Evolutionary conservation across 1,140 invertebrate genomes (phyloP).

Genomic region (Asbolus verrucosus): DNA sequence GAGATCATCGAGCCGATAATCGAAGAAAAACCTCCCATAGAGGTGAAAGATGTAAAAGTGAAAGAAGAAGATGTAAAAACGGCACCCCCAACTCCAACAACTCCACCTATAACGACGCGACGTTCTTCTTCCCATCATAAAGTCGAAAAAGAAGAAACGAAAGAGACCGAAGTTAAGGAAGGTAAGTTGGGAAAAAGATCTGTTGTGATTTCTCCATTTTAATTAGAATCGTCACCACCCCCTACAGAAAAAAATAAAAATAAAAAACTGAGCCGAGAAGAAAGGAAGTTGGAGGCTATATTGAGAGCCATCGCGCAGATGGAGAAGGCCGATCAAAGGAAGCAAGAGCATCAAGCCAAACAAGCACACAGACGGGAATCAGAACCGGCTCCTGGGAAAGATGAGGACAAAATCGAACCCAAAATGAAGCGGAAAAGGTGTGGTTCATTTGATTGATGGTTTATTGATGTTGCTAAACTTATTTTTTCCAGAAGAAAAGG

Average conservation of each 20-base stretch:
- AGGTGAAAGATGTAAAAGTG: constrained; percentile 56
- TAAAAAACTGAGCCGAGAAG: constrained; percentile 82
- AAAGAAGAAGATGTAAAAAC: constrained; percentile 53
- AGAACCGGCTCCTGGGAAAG: constrained; percentile 61
- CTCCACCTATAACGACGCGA: constrained; percentile 22
- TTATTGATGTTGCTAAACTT: neutral
- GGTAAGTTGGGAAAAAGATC: constrained; percentile 11
- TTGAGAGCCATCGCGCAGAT: constrained; percentile 92
- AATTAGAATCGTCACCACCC: constrained; percentile 48
- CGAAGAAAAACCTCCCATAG: constrained; percentile 20
- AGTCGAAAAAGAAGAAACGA: constrained; percentile 52
- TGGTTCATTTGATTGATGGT: neutral
- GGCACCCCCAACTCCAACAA: constrained; percentile 13
- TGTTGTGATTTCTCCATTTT: constrained; percentile 2
- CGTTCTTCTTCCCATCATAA: constrained; percentile 41
- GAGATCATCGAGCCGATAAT: constrained; percentile 45
- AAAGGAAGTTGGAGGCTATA: constrained; percentile 96
- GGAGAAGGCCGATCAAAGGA: constrained; percentile 83
- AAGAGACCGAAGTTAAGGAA: constrained; percentile 50
- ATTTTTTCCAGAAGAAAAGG: constrained; percentile 69
- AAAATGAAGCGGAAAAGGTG: constrained; percentile 53
- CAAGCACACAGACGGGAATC: constrained; percentile 68
- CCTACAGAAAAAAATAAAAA: constrained; percentile 69
- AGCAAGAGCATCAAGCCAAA: constrained; percentile 75
- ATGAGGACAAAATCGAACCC: constrained; percentile 63